Evolutionary conservation across 2,113 vertebrate species (phyloP).

Genomic region (Mesocricetus auratus): DNA sequence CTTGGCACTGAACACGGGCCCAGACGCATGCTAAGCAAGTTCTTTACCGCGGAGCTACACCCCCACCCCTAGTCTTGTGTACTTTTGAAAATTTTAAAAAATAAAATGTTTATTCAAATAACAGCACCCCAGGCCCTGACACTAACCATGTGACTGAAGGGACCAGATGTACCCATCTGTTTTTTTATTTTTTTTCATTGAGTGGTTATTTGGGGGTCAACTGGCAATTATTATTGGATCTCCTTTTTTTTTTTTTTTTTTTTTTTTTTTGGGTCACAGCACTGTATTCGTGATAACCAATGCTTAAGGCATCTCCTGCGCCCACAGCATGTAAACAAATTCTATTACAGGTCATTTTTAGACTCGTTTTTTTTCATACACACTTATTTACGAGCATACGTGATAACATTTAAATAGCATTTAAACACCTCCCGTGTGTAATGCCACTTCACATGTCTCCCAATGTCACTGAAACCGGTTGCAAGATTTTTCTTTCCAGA

Average conservation of each 20-base stretch:
- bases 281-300: constrained; percentile 26
- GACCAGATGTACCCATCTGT: not conserved
- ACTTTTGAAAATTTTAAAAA: constrained; percentile 28
- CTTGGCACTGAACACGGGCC: not conserved
- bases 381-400: constrained; percentile 51
- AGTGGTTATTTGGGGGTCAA: constrained; percentile 52
- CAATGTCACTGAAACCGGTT: constrained; percentile 80
- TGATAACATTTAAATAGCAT: constrained; percentile 74
- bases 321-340: constrained; percentile 28
- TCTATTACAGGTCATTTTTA: constrained; percentile 48
- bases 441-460: constrained; percentile 77
- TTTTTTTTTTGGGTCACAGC: too few relatives aligned
- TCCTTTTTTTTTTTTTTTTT: constrained; percentile 21
- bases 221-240: constrained; percentile 24
- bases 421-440: constrained; percentile 80
- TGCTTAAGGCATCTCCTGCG: constrained; percentile 42
- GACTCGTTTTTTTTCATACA: constrained; percentile 42
- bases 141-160: not conserved
- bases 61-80: not conserved
- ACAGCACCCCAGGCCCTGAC: not conserved
- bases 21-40: not conserved
- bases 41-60: not conserved
- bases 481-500: constrained; percentile 85
- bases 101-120: constrained; percentile 37
- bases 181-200: constrained; percentile 3